Evolutionary conservation across 1,140 invertebrate genomes (phyloP), one percentile per base, ranked within the genome.

Genomic region (Laupala kohalensis): DNA sequence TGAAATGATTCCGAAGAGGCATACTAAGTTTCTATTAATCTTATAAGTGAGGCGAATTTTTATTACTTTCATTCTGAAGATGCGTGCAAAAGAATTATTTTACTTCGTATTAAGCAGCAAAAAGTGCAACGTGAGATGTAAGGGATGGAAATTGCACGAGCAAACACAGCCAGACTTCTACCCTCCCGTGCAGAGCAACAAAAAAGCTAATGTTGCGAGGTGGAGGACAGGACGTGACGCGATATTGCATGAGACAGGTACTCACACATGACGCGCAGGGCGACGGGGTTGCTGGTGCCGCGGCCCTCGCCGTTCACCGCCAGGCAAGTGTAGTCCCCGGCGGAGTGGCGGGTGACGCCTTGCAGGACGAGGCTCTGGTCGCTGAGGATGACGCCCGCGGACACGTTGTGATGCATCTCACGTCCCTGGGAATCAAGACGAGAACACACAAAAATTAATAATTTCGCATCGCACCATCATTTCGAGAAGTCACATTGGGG

Each of bases 361-460:
- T 93, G 92, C 28, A 94, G 85, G 0, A 94, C 91, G 69, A 95
- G 81, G 74, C 91, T 92, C 76, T 90, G 88, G 78, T 92, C 91
- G 77, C 89, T 93, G 72, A 93, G 83, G 70, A 94, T 91, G 12
- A 94, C 84, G 19, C 92, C 90, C 15, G 86, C 86, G 4, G 86
- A 86, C 28, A 88, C 86, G 80, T 93, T 93, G 80, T 92, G 90
- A 79, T 87, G 88, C 71, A 93, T 85, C 78, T 92, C 90, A 68
- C 86, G 85, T 66, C 87, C 89, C 91, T 93, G 80, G 24, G 80
- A n/a, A n/a, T n/a, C n/a, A n/a, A n/a, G n/a, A n/a, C n/a, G n/a
- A n/a, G n/a, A n/a, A n/a, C n/a, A n/a, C n/a, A n/a, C n/a, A n/a
- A n/a, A n/a, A n/a, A n/a, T n/a, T n/a, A n/a, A n/a, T n/a, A n/a